These are phyloP conservation scores for rabbit (Oryctolagus cuniculus) DNA, from an alignment of 2,113 vertebrate genomes.

Conservation along the genomic window mOryCun1.1 NC_091453.1:38344501-38345000, in stretches of 20 bases:
- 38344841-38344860: constrained; percentile 35
- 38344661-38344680: neutral
- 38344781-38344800: neutral
- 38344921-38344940: constrained; percentile 6
- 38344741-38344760: constrained; percentile 49
- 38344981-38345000: constrained; percentile 33
- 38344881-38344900: constrained; percentile 31
- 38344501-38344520: constrained; percentile 52
- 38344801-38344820: constrained; percentile 38
- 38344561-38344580: neutral
- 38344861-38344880: constrained; percentile 15
- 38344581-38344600: constrained; percentile 35
- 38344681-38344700: neutral
- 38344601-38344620: constrained; percentile 39
- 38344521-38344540: neutral
- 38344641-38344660: neutral
- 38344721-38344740: constrained; percentile 7
- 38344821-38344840: constrained; percentile 16
- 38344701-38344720: neutral
- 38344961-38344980: constrained; percentile 42
- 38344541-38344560: constrained; percentile 41
- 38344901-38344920: constrained; percentile 18
- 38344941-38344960: neutral
- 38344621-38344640: neutral
- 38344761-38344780: constrained; percentile 28